Conservation (phyloP, 2,888 invertebrate species). For the Drosophila fulvimacula region DNA sequence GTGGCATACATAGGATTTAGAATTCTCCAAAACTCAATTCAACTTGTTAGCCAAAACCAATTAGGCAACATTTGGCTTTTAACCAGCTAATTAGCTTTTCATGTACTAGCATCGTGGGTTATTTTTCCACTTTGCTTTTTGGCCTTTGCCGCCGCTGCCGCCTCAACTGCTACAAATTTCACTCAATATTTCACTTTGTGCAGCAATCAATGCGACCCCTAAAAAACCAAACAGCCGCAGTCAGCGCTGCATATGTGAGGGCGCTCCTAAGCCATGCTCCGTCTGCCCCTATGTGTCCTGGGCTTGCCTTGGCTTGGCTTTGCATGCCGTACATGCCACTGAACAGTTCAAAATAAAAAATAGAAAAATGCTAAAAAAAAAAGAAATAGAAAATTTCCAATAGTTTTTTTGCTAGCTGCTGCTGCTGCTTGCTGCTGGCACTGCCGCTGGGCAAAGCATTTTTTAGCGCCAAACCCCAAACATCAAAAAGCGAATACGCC, state of each 20-base stretch:
- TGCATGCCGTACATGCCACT: conserved; percentile 51
- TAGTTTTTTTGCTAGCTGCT: conserved; percentile 66
- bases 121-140: conserved; percentile 12
- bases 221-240: conserved; percentile 39
- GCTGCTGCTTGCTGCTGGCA: conserved; percentile 9
- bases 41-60: conserved; percentile 48
- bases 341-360: conserved; percentile 43
- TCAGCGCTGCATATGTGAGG: conserved; percentile 51
- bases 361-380: conserved; percentile 30
- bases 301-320: conserved; percentile 21
- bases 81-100: conserved; percentile 57
- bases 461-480: conserved; percentile 75
- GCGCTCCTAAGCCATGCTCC: neutral
- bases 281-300: neutral
- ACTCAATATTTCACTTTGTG: conserved; percentile 75
- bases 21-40: neutral
- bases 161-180: conserved; percentile 55
- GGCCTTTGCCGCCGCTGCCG: conserved; percentile 15
- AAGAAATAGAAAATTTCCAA: conserved; percentile 59
- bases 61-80: conserved; percentile 59
- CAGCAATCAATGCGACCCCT: conserved; percentile 67
- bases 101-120: conserved; percentile 30
- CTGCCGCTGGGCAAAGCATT: conserved; percentile 68
- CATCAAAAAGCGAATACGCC: conserved; percentile 73
- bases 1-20: conserved; percentile 3